Percentiles rank a stretch among this genome's conserved stretches.
Conservation (phyloP, 2,113 vertebrate genomes). For the Pontoporia blainvillei region DNA sequence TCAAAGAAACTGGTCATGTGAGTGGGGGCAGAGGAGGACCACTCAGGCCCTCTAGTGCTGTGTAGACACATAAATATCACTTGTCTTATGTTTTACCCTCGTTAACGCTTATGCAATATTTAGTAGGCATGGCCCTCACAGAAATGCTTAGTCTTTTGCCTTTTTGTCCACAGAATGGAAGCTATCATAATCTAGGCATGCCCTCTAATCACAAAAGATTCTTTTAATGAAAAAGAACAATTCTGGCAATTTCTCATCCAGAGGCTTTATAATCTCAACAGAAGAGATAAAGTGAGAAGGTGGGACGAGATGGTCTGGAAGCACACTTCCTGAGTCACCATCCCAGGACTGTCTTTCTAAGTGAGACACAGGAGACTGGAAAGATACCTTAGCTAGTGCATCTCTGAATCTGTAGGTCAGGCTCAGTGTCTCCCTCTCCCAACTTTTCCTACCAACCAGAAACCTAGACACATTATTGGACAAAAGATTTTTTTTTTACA, state of each 20-base stretch:
- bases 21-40: neutral
- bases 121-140: neutral
- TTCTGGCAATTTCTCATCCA: neutral
- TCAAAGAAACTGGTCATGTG: neutral
- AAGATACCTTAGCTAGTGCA: neutral
- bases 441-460: neutral
- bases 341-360: neutral
- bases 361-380: neutral
- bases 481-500: neutral
- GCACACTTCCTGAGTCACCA: neutral
- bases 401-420: neutral
- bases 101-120: neutral
- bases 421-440: neutral
- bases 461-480: neutral
- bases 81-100: neutral
- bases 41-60: neutral
- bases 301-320: neutral
- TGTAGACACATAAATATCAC: neutral
- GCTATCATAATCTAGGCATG: neutral
- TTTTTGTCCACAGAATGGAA: neutral
- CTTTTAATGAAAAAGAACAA: neutral
- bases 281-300: neutral
- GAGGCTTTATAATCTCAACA: neutral
- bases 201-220: neutral
- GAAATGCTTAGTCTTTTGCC: neutral